Base-by-base conservation (phyloP, 2,888 invertebrate genomes). In the Azorinus chamasolen region DNA sequence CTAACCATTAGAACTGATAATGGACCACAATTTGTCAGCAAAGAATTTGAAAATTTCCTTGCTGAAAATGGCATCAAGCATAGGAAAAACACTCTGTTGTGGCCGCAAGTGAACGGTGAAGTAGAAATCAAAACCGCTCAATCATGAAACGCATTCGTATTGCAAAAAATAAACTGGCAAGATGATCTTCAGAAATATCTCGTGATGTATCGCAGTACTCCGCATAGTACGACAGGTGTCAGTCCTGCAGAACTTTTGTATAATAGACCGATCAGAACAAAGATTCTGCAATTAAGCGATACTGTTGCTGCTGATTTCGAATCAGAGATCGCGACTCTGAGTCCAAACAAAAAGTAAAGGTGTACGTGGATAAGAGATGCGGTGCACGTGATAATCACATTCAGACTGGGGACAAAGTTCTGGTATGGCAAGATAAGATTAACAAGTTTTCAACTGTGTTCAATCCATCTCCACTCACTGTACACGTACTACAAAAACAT, bases 71-170 rank as follows among this genome's bases (percentile, higher is more conserved):
- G 58, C 18, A 77, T 83, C 43, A 10, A 16, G 6, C 81, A 82
- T 50, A 22, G 41, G 1, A 53, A 27, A 24, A 63, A 25, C 8
- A 79, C 79, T 22, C 79, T 80, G 2, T 32, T 71, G 16, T 73
- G 78, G 74, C 73, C 75, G 3, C 69, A 71, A 10, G 82, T 79
- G 8, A 84, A 79, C 24, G 82, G 79, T 0, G 75, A 82, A 53
- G 69, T 83, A 0, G 79, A 81, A 54, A 10, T 0, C 84, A 82
- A 48, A 82, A 80, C 41, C 12, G 63, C 4, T 73, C 77, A 20
- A 18, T 83, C 1, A 12, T 82, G 57, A 84, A 80, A 62, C 46
- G 81, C 0, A 41, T 84, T 1, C 18, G 63, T 45, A 84, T 80
- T 6, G 54, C 78, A 4, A 68, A 79, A 20, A 18, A 41, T 14